Base-by-base conservation (phyloP, 2,113 vertebrate genomes). In the Entomyzon cyanotis region DNA sequence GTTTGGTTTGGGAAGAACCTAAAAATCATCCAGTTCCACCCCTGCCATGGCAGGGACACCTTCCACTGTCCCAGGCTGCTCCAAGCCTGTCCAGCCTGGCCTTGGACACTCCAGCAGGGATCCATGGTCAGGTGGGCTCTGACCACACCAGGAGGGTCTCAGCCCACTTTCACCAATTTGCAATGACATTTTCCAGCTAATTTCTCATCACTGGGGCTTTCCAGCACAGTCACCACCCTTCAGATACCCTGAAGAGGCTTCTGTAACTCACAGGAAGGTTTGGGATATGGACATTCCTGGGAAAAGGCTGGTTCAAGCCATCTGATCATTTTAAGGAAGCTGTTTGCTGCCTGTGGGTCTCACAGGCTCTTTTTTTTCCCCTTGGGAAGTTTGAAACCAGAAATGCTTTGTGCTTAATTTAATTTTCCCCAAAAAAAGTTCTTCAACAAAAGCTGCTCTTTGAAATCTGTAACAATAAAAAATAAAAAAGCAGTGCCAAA, bases 291-390 rank as follows among this genome's bases (percentile, higher is more conserved):
- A 9, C 24, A 25, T 7, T 24, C 2, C 3, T 23, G n/a, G 22
- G n/a, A 50, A 0, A 4, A 55, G 39, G 31, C 11, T 64, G 16
- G 37, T 90, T 91, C 33, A 53, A 84, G 28, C 39, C 18, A 28
- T 27, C 18, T 39, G 44, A 37, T 31, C 7, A 30, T 55, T 59
- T 62, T 35, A 67, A 82, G 69, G 41, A 22, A 69, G 46, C 10
- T 37, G 6, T 37, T 80, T 84, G 39, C 24, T 90, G 50, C 31
- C 46, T 16, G 2, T 55, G 35, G 25, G 6, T 69, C 30, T 63
- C 5, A 0, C 16, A 62, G 42, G 27, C 3, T 5, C 64, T 24
- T 12, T 69, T 41, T 27, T 1, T 1, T 2, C 7, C 50, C 46
- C 27, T 55, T 1, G 2, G 20, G 62, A 42, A 50, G 30, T 81